phyloP scores from a whole-genome alignment of 2,888 invertebrate species.

The Rhodophaea formosa region DNA sequence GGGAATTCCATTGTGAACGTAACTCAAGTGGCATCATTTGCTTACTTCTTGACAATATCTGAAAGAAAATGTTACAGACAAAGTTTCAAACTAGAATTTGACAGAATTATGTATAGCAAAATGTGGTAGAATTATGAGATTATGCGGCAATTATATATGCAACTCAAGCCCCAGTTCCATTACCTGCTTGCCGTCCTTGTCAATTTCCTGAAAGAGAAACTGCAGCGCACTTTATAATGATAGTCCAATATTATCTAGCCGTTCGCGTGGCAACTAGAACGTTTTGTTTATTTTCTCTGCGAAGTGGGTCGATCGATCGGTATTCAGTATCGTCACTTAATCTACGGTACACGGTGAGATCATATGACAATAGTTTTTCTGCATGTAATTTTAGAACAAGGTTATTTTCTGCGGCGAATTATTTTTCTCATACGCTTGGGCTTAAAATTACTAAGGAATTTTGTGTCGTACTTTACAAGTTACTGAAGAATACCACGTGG shows the following conservation, averaged over 20 bases:
- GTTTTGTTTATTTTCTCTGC: slow-evolving; percentile 17
- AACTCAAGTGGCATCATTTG: no score
- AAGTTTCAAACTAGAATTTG: no score
- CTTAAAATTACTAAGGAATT: no score
- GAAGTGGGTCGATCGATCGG: slow-evolving; percentile 14
- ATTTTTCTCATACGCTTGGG: no score
- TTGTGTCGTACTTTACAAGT: no score
- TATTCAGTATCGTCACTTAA: slow-evolving; percentile 13
- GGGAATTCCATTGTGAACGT: no score
- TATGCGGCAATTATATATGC: background rate
- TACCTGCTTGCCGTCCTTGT: background rate
- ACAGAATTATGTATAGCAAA: no score
- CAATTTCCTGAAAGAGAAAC: slow-evolving; percentile 20
- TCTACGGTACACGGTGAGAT: slow-evolving; percentile 7
- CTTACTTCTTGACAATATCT: no score
- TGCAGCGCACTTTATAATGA: slow-evolving; percentile 2
- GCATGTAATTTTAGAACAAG: background rate
- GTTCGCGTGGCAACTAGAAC: slow-evolving; percentile 8
- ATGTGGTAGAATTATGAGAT: no score
- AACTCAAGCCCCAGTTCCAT: background rate
- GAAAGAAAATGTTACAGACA: no score
- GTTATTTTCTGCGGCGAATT: no score
- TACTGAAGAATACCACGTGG: no score
- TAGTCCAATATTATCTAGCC: slow-evolving; percentile 14
- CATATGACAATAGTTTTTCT: background rate